Evolutionary conservation across 1,140 invertebrate genomes (phyloP), one percentile per base, ranked within the genome.

Genomic region (Stegodyphus dumicola): DNA sequence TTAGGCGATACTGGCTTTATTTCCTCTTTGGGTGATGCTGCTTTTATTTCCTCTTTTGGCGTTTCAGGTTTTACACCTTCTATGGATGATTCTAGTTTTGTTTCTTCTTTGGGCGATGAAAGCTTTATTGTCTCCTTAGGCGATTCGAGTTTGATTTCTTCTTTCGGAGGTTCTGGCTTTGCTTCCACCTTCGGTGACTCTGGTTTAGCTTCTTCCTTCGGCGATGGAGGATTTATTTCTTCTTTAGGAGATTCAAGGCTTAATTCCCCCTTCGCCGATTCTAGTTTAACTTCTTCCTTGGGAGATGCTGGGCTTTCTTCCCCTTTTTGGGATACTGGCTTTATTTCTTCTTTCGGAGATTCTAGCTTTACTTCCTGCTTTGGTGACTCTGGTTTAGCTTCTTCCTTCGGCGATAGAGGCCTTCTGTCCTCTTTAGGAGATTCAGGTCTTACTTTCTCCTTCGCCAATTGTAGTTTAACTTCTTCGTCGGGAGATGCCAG

Each of bases 1-100:
- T 33, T 3, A 3, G 3, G 3, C 1, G 33, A 33, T 1, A 3
- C 3, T 33, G 33, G 33, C 33, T 3, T 3, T 1, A 33, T 33
- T 33, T 33, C 33, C 33, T 33, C 33, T 33, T 33, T 3, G 33
- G 3, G 3, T 1, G 33, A 33, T 1, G 33, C 3, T 33, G 33
- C 1, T 3, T 33, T 33, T 33, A 33, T 1, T 33, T 33, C 3
- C 33, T 33, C 33, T 33, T 60, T 15, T 2, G 15, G 9, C 56
- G 56, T 1, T 15, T 9, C 9, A 1, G 5, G 56, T 2, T 9
- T n/a, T 69, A n/a, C 7, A 17, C 6, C 6, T 69, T 7, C n/a
- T 9, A 9, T n/a, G 6, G 7, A 6, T 69, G n/a, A 69, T 69
- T 7, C 7, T 69, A 9, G 7, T 7, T 17, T 69, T 69, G 96